Evolutionary conservation across 2,113 vertebrate genomes (phyloP).

Genomic region (Caloenas nicobarica): DNA sequence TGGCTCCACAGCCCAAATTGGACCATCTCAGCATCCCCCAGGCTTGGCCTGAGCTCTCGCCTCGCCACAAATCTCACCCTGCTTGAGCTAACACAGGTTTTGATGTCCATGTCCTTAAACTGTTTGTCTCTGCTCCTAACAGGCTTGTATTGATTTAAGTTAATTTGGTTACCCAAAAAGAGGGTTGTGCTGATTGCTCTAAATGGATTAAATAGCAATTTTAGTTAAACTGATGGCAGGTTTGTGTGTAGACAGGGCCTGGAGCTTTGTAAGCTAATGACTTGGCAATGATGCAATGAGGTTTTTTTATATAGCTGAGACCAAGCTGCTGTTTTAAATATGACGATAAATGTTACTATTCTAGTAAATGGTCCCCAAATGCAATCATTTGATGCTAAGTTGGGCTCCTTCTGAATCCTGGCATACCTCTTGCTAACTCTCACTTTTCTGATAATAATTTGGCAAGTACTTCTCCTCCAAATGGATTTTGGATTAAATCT

Average conservation of each 20-base stretch:
- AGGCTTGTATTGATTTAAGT: conserved; percentile 47
- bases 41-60: neutral
- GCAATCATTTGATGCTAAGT: neutral
- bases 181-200: conserved; percentile 58
- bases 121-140: conserved; percentile 32
- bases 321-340: conserved; percentile 17
- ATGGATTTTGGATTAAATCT: neutral
- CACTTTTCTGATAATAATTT: neutral
- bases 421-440: neutral
- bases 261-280: conserved; percentile 65
- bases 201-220: conserved; percentile 61
- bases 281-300: conserved; percentile 30
- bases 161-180: conserved; percentile 52
- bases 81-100: conserved; percentile 10
- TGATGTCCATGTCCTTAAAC: neutral
- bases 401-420: neutral
- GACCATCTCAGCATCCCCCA: neutral
- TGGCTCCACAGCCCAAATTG: rapidly evolving
- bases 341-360: neutral
- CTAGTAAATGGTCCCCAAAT: neutral
- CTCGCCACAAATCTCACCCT: neutral
- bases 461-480: neutral
- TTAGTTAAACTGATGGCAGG: conserved; percentile 51
- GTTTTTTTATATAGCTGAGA: neutral
- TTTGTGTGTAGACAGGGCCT: conserved; percentile 58